These are phyloP conservation scores for Anagyrus pseudococci DNA, from an alignment of 2,888 invertebrate genomes.

Conservation along the genomic window DNA sequence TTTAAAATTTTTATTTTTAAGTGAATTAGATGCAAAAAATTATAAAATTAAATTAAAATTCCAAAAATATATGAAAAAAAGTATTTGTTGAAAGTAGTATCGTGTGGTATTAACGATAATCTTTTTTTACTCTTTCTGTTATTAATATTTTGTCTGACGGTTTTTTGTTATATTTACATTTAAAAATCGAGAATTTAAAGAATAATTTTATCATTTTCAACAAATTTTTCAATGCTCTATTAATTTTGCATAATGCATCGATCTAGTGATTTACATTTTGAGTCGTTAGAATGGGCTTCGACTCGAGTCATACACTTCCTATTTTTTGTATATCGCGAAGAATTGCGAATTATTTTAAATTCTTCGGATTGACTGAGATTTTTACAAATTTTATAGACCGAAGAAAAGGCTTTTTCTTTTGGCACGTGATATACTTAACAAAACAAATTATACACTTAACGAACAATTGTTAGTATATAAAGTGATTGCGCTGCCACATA, in stretches of 20 bases:
- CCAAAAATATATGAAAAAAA: too few species aligned
- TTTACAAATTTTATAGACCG: constrained; percentile 19
- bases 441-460: constrained; percentile 4
- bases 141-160: too few species aligned
- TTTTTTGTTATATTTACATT: too few species aligned
- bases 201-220: constrained; percentile 9
- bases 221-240: background rate
- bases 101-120: too few species aligned
- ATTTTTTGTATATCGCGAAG: constrained; percentile 26
- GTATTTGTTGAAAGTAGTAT: too few species aligned
- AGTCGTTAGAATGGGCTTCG: constrained; percentile 9
- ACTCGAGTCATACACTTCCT: constrained; percentile 20
- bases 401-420: constrained; percentile 15
- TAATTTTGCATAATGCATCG: constrained; percentile 23
- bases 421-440: constrained; percentile 30
- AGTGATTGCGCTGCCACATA: constrained; percentile 10
- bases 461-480: constrained; percentile 11
- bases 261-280: constrained; percentile 11
- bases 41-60: too few species aligned
- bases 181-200: constrained; percentile 10
- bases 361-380: constrained; percentile 31
- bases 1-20: too few species aligned
- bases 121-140: too few species aligned
- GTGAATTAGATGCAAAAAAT: too few species aligned
- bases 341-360: constrained; percentile 8